Evolutionary conservation across 2,888 invertebrate species (phyloP).

Genomic region (Drosophila anomalipes): DNA sequence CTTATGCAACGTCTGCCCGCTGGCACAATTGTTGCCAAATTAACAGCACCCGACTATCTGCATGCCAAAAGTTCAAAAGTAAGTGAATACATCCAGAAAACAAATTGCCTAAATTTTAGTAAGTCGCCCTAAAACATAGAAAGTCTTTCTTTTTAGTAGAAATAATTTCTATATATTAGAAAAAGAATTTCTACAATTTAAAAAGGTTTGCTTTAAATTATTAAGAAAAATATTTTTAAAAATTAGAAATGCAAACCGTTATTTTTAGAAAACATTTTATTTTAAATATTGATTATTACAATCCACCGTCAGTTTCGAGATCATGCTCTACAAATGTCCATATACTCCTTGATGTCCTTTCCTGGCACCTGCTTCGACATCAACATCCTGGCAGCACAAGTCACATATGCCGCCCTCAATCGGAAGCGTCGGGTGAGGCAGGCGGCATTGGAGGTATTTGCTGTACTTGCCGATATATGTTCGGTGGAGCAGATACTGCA

Average conservation of each 20-base stretch:
- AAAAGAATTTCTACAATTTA: not conserved
- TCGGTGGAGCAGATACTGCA: conserved; percentile 88
- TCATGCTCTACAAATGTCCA: conserved; percentile 91
- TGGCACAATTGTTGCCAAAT: conserved; percentile 84
- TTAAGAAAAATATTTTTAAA: not conserved
- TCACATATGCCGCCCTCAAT: conserved; percentile 85
- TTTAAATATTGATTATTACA: not conserved
- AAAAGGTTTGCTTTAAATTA: not conserved
- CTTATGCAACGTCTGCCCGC: conserved; percentile 86
- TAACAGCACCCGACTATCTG: conserved; percentile 85
- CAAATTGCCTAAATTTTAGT: not conserved
- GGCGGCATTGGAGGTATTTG: conserved; percentile 92
- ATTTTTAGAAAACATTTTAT: not conserved
- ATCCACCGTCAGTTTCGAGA: conserved; percentile 87
- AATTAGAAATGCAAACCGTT: not conserved
- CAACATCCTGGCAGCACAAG: conserved; percentile 85
- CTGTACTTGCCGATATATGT: conserved; percentile 91
- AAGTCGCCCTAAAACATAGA: not conserved
- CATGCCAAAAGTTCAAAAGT: conserved; percentile 85
- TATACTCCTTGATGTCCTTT: conserved; percentile 91
- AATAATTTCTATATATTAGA: not conserved
- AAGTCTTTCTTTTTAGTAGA: not conserved
- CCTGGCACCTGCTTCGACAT: conserved; percentile 91
- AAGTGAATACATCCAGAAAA: conserved; percentile 24
- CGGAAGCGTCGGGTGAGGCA: conserved; percentile 91